phyloP scores from a whole-genome alignment of 2,888 invertebrate species.

The Perdita meconis region DNA sequence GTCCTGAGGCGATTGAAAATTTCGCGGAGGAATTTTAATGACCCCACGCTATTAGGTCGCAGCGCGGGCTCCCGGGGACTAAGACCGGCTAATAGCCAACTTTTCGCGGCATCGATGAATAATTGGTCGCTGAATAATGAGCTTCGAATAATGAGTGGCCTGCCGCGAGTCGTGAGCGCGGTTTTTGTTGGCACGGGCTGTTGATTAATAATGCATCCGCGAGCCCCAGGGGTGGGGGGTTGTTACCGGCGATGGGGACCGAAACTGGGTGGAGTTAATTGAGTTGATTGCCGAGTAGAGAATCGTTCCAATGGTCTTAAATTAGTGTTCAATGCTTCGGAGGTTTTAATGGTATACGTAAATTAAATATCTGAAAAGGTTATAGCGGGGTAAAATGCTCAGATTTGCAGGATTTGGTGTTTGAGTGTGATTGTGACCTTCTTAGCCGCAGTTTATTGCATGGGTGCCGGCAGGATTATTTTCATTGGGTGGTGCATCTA shows the following conservation, averaged over 20 bases:
- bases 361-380: too few relatives aligned
- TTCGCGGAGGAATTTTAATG: constrained; percentile 17
- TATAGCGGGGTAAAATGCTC: too few relatives aligned
- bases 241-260: background rate
- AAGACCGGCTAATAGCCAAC: constrained; percentile 4
- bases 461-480: too few relatives aligned
- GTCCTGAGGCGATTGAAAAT: constrained; percentile 24
- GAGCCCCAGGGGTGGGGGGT: background rate
- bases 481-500: too few relatives aligned
- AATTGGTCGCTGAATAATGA: constrained; percentile 4
- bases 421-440: too few relatives aligned
- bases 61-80: background rate
- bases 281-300: too few relatives aligned
- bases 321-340: too few relatives aligned
- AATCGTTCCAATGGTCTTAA: too few relatives aligned
- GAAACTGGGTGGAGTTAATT: too few relatives aligned
- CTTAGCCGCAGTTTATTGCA: too few relatives aligned
- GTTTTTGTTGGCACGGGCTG: background rate
- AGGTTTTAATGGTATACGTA: too few relatives aligned
- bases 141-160: constrained; percentile 4
- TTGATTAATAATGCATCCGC: background rate
- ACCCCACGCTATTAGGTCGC: background rate
- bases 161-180: background rate
- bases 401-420: too few relatives aligned
- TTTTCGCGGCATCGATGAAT: constrained; percentile 12